phyloP scores from a whole-genome alignment of 1,140 invertebrate genomes.

The Penaeus indicus region DNA sequence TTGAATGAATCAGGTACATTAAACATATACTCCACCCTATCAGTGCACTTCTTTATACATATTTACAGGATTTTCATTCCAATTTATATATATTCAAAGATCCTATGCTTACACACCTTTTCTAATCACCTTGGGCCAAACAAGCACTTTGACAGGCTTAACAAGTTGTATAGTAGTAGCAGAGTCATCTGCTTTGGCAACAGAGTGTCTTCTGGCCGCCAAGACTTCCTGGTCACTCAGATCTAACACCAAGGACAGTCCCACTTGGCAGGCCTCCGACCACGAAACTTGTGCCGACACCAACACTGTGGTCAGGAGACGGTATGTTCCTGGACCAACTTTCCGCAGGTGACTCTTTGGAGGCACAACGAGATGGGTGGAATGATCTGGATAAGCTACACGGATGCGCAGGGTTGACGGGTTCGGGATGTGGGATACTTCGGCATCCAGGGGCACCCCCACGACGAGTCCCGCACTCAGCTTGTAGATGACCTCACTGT shows the following conservation, averaged over 20 bases:
- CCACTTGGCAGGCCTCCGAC: conserved; percentile 82
- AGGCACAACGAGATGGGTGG: conserved; percentile 85
- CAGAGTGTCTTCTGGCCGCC: conserved; percentile 70
- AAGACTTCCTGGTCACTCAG: conserved; percentile 77
- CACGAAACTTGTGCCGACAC: conserved; percentile 84
- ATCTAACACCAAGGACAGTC: conserved; percentile 85
- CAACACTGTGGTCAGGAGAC: conserved; percentile 86
- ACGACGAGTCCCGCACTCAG: conserved; percentile 93
- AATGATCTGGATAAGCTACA: conserved; percentile 93
- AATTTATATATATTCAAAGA: neutral
- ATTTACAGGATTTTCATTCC: neutral
- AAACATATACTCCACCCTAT: no score
- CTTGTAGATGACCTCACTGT: conserved; percentile 88
- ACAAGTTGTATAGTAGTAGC: conserved; percentile 84
- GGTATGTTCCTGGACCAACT: conserved; percentile 71
- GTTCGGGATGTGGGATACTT: conserved; percentile 84
- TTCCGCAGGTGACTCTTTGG: conserved; percentile 76
- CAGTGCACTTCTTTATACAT: no score
- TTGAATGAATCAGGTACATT: no score
- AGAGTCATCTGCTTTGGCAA: conserved; percentile 75
- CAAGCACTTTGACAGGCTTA: conserved; percentile 89
- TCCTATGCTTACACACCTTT: conserved; percentile 78
- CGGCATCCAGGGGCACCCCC: conserved; percentile 87
- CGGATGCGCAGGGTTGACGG: conserved; percentile 82
- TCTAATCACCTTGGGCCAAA: conserved; percentile 89